phyloP scores from a whole-genome alignment of 2,113 vertebrate genomes.

The Raja brachyura region DNA sequence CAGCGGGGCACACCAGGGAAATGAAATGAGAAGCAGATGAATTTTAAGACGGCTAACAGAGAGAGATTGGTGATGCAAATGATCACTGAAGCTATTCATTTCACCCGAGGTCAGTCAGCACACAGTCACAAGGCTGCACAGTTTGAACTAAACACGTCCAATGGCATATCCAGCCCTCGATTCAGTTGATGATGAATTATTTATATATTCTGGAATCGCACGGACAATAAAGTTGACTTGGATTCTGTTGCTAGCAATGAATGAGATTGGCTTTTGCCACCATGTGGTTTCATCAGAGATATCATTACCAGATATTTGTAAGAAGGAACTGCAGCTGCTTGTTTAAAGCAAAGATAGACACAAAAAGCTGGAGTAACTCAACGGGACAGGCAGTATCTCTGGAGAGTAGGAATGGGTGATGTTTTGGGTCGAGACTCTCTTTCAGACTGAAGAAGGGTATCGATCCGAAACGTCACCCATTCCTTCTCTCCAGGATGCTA shows the following conservation, averaged over 20 bases:
- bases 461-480: no score
- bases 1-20: not conserved
- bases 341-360: no score
- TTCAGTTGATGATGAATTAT: not conserved
- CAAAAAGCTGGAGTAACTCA: no score
- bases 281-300: no score
- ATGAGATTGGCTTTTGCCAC: not conserved
- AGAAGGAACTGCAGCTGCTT: no score
- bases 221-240: not conserved
- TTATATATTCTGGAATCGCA: not conserved
- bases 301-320: no score
- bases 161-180: not conserved
- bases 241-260: not conserved
- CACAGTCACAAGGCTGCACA: not conserved
- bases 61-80: conserved; percentile 8
- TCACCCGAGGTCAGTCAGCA: not conserved
- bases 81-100: not conserved
- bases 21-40: conserved; percentile 16
- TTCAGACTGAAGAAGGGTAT: no score
- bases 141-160: not conserved
- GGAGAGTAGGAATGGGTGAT: no score
- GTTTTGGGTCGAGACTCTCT: no score
- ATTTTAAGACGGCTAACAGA: not conserved
- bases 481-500: no score
- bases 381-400: no score